A percentile compares a stretch with the other conserved stretches of the same genome.
Conservation (phyloP, 1,140 invertebrate species). For the Bombus pascuorum region DNA sequence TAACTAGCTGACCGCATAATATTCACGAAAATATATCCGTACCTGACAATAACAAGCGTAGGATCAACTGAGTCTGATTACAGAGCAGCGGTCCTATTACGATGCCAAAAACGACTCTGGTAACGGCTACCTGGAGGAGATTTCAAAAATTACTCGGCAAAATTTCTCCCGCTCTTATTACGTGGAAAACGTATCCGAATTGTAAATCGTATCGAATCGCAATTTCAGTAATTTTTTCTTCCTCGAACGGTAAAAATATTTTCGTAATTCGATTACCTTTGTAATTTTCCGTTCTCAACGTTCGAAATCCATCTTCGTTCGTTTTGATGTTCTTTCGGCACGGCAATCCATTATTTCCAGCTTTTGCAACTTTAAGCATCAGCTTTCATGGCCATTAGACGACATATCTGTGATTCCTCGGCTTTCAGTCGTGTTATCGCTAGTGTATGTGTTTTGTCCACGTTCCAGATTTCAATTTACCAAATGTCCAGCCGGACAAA, state of each 20-base stretch:
- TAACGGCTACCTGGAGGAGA: neutral
- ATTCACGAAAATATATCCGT: slow-evolving; percentile 5
- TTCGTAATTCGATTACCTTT: neutral
- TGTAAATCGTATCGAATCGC: neutral
- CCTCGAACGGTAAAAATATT: neutral
- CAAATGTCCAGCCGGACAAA: no score
- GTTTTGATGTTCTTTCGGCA: no score
- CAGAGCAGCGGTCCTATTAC: slow-evolving; percentile 24
- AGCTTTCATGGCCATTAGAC: no score
- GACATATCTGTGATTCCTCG: no score
- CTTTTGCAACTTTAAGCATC: no score
- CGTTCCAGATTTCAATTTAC: no score
- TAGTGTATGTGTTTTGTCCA: no score
- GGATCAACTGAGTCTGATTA: slow-evolving; percentile 10
- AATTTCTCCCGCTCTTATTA: slow-evolving; percentile 30
- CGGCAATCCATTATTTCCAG: no score
- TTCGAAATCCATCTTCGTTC: no score
- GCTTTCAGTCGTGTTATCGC: no score
- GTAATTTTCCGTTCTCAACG: no score
- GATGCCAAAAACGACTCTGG: neutral
- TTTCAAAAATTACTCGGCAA: slow-evolving; percentile 11
- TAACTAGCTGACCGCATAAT: slow-evolving; percentile 30
- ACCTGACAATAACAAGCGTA: slow-evolving; percentile 4
- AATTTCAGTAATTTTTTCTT: neutral
- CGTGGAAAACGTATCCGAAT: neutral